phyloP scores from a whole-genome alignment of 2,113 vertebrate genomes.

The Chloropsis hardwickii region DNA sequence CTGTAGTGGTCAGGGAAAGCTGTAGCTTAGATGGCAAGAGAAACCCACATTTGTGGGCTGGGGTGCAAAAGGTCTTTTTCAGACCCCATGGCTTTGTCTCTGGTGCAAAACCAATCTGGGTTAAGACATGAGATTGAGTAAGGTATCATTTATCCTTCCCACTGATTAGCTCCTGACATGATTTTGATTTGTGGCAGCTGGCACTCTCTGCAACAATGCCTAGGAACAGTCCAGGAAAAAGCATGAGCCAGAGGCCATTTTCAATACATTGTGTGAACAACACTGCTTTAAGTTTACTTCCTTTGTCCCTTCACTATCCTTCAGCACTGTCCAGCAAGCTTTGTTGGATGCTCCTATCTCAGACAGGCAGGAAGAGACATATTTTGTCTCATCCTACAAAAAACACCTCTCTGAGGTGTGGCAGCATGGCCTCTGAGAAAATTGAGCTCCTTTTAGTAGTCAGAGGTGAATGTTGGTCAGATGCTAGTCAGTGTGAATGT shows the following conservation, averaged over 20 bases:
- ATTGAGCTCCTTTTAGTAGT: accelerated
- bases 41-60: background rate
- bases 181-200: background rate
- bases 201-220: background rate
- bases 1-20: background rate
- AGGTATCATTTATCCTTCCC: background rate
- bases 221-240: background rate
- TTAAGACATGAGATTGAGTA: background rate
- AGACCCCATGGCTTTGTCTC: background rate
- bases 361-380: background rate
- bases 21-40: background rate
- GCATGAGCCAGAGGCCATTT: background rate
- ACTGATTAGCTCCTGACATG: background rate
- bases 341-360: background rate
- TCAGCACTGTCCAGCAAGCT: background rate
- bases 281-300: background rate
- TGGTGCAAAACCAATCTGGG: background rate
- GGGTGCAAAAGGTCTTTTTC: background rate
- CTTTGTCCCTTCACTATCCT: background rate
- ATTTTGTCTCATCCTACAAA: background rate
- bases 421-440: background rate
- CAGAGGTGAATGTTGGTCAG: background rate
- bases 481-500: background rate
- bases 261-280: background rate
- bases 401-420: background rate